Evolutionary conservation across 2,888 invertebrate species (phyloP), one percentile per base, ranked within the genome.

Genomic region (Alentia gelatinosa): DNA sequence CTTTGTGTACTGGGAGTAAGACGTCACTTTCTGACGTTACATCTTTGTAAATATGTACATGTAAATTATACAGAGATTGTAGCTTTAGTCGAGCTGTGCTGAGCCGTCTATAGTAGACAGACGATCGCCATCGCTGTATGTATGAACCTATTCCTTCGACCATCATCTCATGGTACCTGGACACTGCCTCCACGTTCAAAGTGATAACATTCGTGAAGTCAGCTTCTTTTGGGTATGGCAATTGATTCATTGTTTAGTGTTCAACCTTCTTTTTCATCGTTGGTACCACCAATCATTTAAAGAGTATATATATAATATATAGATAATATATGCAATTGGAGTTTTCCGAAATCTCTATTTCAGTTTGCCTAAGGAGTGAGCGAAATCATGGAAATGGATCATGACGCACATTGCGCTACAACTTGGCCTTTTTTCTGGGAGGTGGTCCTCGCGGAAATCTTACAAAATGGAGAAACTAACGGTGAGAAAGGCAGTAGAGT

Each of bases 21-120:
- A 68, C 30, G 5, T 63, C 63, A 63, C n/a, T n/a, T 63, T 56
- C 5, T 30, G 30, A 68, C 26, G 33, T 68, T 68, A 68, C 68
- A 68, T 30, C 30, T 68, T 68, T 3, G 33, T 68, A 9, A 68
- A 30, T 68, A 68, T 68, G 23, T 68, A 68, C 68, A 68, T 68
- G 68, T 68, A 68, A 26, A 68, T 63, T 56, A n/a, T n/a, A 68
- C 68, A 68, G 68, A n/a, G 68, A 68, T 68, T 68, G 68, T 68
- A 68, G 68, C 30, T 30, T 68, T 19, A 30, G 5, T 68, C 68
- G 26, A 68, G 68, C 68, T 30, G 30, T 68, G 68, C n/a, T 68
- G 68, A 30, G 26, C 30, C 19, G 56, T 68, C 47, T 19, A 47
- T 19, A n/a, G n/a, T n/a, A n/a, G n/a, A n/a, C 56, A 56, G n/a